Base-by-base conservation (phyloP, 2,888 invertebrate genomes). In the Acrobasis suavella region DNA sequence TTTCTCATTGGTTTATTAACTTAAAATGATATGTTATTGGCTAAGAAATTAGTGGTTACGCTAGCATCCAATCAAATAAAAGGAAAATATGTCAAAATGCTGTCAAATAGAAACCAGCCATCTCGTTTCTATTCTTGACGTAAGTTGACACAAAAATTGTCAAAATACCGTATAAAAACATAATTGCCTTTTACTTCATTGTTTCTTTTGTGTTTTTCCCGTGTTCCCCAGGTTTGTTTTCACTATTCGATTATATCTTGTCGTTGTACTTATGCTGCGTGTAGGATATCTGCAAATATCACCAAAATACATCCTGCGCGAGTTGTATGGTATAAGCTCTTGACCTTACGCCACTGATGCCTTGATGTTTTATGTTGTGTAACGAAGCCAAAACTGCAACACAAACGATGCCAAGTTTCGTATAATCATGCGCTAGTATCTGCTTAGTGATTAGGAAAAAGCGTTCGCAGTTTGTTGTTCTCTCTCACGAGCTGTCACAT, bases 81-180 rank as follows among this genome's bases (percentile, higher is more conserved):
- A 46, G 46, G 7, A 14, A 52, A 32, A 8, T 52, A 14, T 52
- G 32, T 52, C 52, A 52, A 52, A 52, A 3, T 2, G 5, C 46
- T 52, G 52, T 22, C 51, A 51, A 6, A 17, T 63, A 64, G 62
- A 58, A 62, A 60, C 49, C 64, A 74, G 69, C 74, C 75, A 72
- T 72, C 74, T 74, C 72, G 71, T 75, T 75, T 72, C 63, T 32
- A 61, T 55, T 49, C 65, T 59, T 72, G 74, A 70, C 69, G 69
- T 68, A 73, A 79, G 71, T 78, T 84, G 85, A 86, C 85, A 87
- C 81, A 86, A 88, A 88, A 85, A 85, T 90, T 89, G 88, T 88
- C 91, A 91, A 89, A 91, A 89, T 87, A 91, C 86, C 85, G 83
- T 87, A 78, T 83, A 86, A 83, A 87, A 83, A 87, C 81, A 82